phyloP scores from a whole-genome alignment of 1,140 invertebrate genomes.

The Wiebesia pumilae region DNA sequence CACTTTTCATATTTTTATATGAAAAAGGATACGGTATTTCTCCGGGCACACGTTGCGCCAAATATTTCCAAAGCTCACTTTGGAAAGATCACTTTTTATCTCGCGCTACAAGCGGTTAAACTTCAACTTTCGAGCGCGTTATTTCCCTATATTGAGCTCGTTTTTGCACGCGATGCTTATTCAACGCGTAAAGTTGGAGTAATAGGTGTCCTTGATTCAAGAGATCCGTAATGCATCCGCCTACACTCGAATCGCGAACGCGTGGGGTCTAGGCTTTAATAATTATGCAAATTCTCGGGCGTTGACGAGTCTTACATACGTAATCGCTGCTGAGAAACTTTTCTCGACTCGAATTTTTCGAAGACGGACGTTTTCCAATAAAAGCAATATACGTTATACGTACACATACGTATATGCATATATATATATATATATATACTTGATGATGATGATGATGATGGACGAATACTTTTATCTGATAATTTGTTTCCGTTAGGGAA shows the following conservation, averaged over 20 bases:
- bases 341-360: not conserved
- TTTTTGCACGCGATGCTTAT: not conserved
- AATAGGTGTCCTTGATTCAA: not conserved
- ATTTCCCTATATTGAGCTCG: too few species aligned
- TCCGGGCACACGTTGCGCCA: too few species aligned
- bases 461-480: not conserved
- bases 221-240: not conserved
- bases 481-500: constrained; percentile 7
- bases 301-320: constrained; percentile 16
- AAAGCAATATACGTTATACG: not conserved
- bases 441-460: too few species aligned
- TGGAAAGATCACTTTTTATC: too few species aligned
- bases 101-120: too few species aligned
- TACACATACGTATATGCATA: too few species aligned
- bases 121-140: too few species aligned
- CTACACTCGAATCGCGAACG: not conserved
- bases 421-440: too few species aligned
- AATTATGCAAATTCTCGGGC: constrained; percentile 25
- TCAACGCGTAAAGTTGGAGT: not conserved
- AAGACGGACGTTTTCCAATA: not conserved
- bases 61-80: too few species aligned
- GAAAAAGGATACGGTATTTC: too few species aligned
- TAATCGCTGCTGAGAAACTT: not conserved
- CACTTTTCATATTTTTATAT: too few species aligned
- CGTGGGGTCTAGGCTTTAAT: constrained; percentile 3